phyloP scores from a whole-genome alignment of 1,140 invertebrate species.

The Goniozus legneri region DNA sequence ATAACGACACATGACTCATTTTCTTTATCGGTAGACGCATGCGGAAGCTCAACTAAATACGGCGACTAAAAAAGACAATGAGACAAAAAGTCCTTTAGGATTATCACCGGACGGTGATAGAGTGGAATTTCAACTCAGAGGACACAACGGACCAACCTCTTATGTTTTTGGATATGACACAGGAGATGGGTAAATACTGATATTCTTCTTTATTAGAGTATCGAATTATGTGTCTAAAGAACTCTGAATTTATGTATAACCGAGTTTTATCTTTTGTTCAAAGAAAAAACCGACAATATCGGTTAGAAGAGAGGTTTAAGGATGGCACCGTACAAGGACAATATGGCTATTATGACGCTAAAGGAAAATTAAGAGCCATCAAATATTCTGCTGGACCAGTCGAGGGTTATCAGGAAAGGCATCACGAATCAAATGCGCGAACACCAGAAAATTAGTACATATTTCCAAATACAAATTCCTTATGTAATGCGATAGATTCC shows the following conservation, averaged over 20 bases:
- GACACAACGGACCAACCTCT: constrained; percentile 76
- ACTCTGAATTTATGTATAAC: constrained; percentile 1
- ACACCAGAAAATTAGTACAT: constrained; percentile 9
- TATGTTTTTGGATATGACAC: constrained; percentile 87
- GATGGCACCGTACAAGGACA: constrained; percentile 76
- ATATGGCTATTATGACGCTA: constrained; percentile 78
- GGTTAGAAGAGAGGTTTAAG: constrained; percentile 74
- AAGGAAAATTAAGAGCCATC: constrained; percentile 74
- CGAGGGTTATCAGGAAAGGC: constrained; percentile 63
- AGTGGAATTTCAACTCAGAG: constrained; percentile 61
- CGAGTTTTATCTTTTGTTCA: constrained; percentile 27
- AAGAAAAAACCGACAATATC: constrained; percentile 79
- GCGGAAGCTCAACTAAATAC: constrained; percentile 12
- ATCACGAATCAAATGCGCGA: constrained; percentile 35
- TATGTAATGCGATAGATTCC: not conserved
- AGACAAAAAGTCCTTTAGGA: constrained; percentile 54
- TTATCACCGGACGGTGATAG: constrained; percentile 40
- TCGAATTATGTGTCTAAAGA: constrained; percentile 5
- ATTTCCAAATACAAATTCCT: not conserved
- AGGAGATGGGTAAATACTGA: constrained; percentile 68
- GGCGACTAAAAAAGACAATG: constrained; percentile 37
- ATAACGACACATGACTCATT: not conserved
- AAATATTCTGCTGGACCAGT: constrained; percentile 73
- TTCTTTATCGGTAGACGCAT: not conserved
- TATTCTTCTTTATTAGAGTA: constrained; percentile 12